Percentiles rank a stretch among this genome's conserved stretches.
These are phyloP conservation scores for Xiphophorus hellerii DNA, from an alignment of 2,113 vertebrate species.

Conservation along the genomic window DNA sequence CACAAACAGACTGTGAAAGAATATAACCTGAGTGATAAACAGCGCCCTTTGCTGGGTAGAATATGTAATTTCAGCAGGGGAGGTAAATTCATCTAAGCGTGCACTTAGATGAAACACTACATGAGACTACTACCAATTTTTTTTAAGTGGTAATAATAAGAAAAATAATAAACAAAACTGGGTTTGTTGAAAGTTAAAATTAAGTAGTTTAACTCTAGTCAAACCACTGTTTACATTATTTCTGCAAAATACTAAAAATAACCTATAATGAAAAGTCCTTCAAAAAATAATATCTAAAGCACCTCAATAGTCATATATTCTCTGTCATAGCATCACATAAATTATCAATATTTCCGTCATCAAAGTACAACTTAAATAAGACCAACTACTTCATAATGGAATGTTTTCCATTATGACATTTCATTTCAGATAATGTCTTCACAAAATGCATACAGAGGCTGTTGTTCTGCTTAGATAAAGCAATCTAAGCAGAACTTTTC, in stretches of 20 bases:
- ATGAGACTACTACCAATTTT: background rate
- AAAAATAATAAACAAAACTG: background rate
- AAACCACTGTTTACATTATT: background rate
- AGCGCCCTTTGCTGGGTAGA: constrained; percentile 72
- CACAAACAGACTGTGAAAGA: background rate
- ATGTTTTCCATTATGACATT: background rate
- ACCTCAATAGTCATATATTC: constrained; percentile 2
- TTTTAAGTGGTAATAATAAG: background rate
- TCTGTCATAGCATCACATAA: background rate
- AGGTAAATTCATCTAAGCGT: constrained; percentile 6
- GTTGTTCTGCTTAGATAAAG: constrained; percentile 2
- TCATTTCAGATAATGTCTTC: background rate
- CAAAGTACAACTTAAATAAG: too few relatives aligned
- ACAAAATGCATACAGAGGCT: background rate
- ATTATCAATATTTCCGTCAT: too few relatives aligned
- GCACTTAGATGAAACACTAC: constrained; percentile 4
- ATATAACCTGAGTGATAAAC: constrained; percentile 52
- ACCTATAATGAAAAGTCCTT: background rate
- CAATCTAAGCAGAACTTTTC: constrained; percentile 23
- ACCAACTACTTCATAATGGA: background rate
- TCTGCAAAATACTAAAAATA: too few relatives aligned
- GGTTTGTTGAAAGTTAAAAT: background rate
- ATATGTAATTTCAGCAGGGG: background rate
- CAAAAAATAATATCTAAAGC: constrained; percentile 9
- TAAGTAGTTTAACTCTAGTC: background rate